Conservation (phyloP, 2,113 vertebrate species). For the Amazona vittata region DNA sequence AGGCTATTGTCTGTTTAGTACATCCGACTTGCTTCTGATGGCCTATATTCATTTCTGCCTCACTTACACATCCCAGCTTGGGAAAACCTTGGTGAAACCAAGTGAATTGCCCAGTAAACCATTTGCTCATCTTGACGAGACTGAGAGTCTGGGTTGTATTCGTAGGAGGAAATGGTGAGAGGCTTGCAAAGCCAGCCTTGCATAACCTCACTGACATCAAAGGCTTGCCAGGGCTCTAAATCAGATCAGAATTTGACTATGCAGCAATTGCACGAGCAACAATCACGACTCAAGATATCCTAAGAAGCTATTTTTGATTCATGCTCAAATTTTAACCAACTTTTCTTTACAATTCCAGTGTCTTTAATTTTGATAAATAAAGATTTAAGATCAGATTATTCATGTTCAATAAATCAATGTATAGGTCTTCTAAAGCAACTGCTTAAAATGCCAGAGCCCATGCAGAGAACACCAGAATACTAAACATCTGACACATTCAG, state of each 20-base stretch:
- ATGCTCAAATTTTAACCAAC: neutral
- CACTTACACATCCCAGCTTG: neutral
- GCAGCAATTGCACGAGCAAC: slow-evolving; percentile 4
- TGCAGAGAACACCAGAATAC: neutral
- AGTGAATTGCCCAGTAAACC: neutral
- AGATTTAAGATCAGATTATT: neutral
- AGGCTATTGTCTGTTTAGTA: neutral
- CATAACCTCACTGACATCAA: slow-evolving; percentile 40
- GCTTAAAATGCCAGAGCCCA: neutral
- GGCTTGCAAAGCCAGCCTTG: slow-evolving; percentile 39
- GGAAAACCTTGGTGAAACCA: neutral
- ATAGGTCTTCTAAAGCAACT: neutral
- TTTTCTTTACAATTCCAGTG: neutral
- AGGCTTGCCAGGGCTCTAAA: neutral
- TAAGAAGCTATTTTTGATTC: neutral
- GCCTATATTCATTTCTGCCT: neutral
- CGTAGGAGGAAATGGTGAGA: slow-evolving; percentile 15
- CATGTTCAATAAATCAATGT: neutral
- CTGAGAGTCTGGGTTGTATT: slow-evolving; percentile 33
- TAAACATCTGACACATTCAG: neutral
- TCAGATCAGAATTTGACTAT: slow-evolving; percentile 20
- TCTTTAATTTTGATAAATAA: neutral
- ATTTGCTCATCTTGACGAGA: neutral
- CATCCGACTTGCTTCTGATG: neutral
- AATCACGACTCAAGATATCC: neutral